Evolutionary conservation across 2,113 vertebrate genomes (phyloP).

Genomic region (Podilymbus podiceps): DNA sequence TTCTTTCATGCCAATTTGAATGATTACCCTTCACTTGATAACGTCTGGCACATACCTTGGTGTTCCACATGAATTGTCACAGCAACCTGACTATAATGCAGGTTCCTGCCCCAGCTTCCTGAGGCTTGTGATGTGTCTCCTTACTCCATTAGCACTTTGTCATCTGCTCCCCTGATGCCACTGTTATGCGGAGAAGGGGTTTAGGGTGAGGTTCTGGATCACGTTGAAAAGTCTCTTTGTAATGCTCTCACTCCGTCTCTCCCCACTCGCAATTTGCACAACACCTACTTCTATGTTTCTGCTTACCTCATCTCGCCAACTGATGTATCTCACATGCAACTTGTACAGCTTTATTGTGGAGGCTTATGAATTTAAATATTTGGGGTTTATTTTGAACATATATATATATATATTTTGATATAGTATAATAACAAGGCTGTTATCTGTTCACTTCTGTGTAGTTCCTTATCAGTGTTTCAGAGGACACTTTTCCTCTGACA

Average conservation of each 20-base stretch:
- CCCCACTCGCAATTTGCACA: not conserved
- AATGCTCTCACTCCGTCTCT: not conserved
- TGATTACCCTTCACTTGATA: not conserved
- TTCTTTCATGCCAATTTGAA: not conserved
- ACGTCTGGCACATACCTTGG: not conserved
- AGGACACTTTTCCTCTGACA: not conserved
- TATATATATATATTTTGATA: no score
- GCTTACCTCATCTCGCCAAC: slow-evolving; percentile 1
- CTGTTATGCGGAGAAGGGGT: not conserved
- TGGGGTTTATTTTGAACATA: not conserved
- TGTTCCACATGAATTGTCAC: slow-evolving; percentile 30
- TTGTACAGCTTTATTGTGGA: not conserved
- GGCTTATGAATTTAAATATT: slow-evolving; percentile 15
- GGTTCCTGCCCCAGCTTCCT: not conserved
- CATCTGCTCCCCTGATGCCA: not conserved
- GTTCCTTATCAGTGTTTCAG: not conserved
- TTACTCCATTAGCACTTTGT: slow-evolving; percentile 45
- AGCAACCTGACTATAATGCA: not conserved
- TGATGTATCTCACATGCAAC: not conserved
- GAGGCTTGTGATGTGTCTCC: not conserved
- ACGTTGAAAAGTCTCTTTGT: not conserved
- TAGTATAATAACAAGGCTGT: not conserved
- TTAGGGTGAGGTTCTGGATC: not conserved
- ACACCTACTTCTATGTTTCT: not conserved
- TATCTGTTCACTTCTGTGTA: not conserved